Percentiles rank a stretch among this genome's conserved stretches.
These are phyloP conservation scores for Tokudaia tokunoshimensis DNA, from an alignment of 2,797 vertebrate species.

Conservation along the genomic window DNA sequence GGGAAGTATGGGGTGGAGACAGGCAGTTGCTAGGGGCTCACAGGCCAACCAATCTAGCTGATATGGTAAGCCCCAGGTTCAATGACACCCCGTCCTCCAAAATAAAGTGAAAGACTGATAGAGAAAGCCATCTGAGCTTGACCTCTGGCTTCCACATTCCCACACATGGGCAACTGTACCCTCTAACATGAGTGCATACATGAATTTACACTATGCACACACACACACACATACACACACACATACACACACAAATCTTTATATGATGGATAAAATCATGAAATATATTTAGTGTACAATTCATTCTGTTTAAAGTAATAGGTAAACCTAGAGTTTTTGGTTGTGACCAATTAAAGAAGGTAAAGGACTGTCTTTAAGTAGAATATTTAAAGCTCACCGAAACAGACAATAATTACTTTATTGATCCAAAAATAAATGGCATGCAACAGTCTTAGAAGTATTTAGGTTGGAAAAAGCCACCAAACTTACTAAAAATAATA, in stretches of 20 bases:
- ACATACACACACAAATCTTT: neutral
- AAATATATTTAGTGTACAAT: neutral
- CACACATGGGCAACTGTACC: neutral
- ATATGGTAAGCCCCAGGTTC: neutral
- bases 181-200: neutral
- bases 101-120: neutral
- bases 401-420: neutral
- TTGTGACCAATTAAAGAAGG: neutral
- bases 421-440: neutral
- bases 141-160: neutral
- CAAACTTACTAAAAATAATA: neutral
- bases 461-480: neutral
- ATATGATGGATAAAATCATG: neutral
- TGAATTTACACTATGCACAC: no score
- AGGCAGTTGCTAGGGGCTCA: neutral
- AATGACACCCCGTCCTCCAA: neutral
- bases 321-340: neutral
- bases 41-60: neutral
- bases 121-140: neutral
- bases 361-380: constrained; percentile 36
- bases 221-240: neutral
- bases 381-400: neutral
- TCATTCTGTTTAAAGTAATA: neutral
- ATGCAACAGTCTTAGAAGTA: neutral
- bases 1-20: neutral